Evolutionary conservation across 2,888 invertebrate species (phyloP).

Genomic region (Spilosoma lubricipeda): DNA sequence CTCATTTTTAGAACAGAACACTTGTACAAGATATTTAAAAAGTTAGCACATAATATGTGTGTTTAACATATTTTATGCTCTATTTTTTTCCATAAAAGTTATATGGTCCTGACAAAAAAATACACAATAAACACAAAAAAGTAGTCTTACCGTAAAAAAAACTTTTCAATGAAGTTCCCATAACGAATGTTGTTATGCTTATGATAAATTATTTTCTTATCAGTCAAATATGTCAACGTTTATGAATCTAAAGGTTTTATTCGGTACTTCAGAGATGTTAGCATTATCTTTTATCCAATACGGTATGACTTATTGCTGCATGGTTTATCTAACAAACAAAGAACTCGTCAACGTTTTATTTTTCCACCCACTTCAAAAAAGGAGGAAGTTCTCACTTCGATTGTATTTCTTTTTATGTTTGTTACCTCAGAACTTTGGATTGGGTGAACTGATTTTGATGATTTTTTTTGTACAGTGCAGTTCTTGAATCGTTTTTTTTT

Average conservation of each 20-base stretch:
- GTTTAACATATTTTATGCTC: too few relatives aligned
- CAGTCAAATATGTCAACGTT: conserved; percentile 44
- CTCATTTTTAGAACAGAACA: not conserved
- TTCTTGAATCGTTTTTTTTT: too few relatives aligned
- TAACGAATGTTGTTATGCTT: not conserved
- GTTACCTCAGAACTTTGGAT: too few relatives aligned
- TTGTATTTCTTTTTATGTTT: too few relatives aligned
- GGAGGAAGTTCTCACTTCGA: too few relatives aligned
- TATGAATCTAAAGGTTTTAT: conserved; percentile 10
- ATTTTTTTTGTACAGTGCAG: too few relatives aligned
- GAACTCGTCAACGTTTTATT: not conserved
- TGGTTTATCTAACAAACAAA: not conserved
- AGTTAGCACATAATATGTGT: not conserved
- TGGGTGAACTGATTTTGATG: too few relatives aligned
- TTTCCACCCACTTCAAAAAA: too few relatives aligned
- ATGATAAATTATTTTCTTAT: conserved; percentile 26
- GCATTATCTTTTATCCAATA: not conserved
- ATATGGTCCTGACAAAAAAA: too few relatives aligned
- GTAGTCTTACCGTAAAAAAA: not conserved
- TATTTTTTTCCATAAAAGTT: too few relatives aligned
- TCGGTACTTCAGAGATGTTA: conserved; percentile 2
- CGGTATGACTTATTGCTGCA: not conserved
- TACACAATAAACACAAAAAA: too few relatives aligned
- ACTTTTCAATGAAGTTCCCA: conserved; percentile 1
- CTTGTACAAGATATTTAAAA: not conserved